Conservation (phyloP, 2,113 vertebrate species). For the Scartelaos histophorus region DNA sequence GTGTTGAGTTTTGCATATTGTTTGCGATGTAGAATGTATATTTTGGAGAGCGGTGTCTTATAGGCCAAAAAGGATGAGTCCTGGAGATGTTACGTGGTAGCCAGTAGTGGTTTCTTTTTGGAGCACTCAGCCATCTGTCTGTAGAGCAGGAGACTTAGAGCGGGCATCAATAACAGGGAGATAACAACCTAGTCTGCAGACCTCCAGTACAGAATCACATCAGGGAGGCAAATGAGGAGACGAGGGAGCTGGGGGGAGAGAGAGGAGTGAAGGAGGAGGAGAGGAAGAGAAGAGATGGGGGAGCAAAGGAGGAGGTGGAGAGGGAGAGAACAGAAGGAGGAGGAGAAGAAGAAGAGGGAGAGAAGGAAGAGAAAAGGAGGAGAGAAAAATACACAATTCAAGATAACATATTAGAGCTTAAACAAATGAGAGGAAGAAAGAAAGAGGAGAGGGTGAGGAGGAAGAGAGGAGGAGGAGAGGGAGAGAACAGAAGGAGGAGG, state of each 20-base stretch:
- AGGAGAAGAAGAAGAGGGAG: too few species aligned
- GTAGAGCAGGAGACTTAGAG: slow-evolving; percentile 57
- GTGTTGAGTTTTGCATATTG: slow-evolving; percentile 10
- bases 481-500: too few species aligned
- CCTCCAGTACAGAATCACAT: slow-evolving; percentile 66
- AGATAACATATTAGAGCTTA: too few species aligned
- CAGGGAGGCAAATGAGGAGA: slow-evolving; percentile 56
- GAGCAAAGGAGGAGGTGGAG: background rate
- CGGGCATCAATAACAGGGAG: slow-evolving; percentile 63
- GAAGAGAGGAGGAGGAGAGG: too few species aligned
- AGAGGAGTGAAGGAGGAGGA: background rate
- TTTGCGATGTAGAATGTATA: slow-evolving; percentile 12
- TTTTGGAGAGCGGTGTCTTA: slow-evolving; percentile 19
- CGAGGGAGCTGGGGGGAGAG: background rate
- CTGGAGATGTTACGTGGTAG: slow-evolving; percentile 30
- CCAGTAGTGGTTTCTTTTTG: slow-evolving; percentile 29
- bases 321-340: too few species aligned
- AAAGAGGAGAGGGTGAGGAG: too few species aligned
- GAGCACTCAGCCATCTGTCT: slow-evolving; percentile 32
- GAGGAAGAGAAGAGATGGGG: background rate
- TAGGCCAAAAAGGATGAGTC: slow-evolving; percentile 40
- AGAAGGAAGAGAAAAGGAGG: too few species aligned
- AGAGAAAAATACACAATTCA: too few species aligned
- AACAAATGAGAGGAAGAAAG: too few species aligned
- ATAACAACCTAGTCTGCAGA: slow-evolving; percentile 61